phyloP scores from a whole-genome alignment of 2,113 vertebrate species.

The Zingel zingel region DNA sequence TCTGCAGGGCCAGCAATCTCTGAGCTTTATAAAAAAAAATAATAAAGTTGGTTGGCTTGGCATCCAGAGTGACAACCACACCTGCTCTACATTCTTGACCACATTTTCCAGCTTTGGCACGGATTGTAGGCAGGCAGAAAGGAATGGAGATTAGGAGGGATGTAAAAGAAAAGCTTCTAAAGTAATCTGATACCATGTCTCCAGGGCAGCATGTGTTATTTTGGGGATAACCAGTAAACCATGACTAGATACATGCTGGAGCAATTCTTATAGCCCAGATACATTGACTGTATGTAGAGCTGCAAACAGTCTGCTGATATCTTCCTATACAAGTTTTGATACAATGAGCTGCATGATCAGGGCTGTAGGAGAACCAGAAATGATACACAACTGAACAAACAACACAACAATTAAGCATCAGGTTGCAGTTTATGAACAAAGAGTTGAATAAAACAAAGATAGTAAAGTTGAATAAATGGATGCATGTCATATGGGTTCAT shows the following conservation, averaged over 20 bases:
- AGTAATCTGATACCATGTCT: conserved; percentile 19
- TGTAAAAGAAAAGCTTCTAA: conserved; percentile 12
- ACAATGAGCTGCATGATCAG: neutral
- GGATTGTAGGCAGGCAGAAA: neutral
- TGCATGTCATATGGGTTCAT: conserved; percentile 3
- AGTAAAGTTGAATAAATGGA: neutral
- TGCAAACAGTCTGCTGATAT: neutral
- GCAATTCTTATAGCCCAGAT: neutral
- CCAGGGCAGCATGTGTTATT: conserved; percentile 6
- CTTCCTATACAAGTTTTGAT: neutral
- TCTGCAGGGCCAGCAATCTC: neutral
- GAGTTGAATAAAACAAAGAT: neutral
- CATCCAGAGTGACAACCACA: neutral
- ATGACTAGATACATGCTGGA: neutral
- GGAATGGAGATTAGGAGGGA: conserved; percentile 6
- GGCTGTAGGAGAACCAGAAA: neutral
- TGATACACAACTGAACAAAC: neutral
- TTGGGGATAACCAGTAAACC: neutral
- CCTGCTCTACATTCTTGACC: conserved; percentile 24
- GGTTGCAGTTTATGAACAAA: neutral
- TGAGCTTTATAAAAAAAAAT: neutral
- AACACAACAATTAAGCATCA: neutral
- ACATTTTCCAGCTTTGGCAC: conserved; percentile 28
- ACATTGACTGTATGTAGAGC: neutral
- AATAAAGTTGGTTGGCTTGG: neutral